Evolutionary conservation across 1,140 invertebrate species (phyloP).

Genomic region (Sesamia nonagrioides): DNA sequence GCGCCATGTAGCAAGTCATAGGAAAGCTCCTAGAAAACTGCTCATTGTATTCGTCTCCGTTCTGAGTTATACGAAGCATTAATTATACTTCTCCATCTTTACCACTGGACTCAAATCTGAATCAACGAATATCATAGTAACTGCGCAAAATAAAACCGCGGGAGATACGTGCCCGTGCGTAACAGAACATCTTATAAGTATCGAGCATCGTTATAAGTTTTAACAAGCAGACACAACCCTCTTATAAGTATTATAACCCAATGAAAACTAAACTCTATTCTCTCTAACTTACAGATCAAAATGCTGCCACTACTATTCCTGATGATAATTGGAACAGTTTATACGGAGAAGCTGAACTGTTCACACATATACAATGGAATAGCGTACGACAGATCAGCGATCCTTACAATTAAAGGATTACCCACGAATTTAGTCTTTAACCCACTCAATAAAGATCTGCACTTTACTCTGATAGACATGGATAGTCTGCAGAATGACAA

Average conservation of each 20-base stretch:
- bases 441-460: constrained; percentile 69
- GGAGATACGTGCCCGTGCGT: no score
- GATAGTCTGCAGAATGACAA: constrained; percentile 76
- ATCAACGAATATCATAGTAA: no score
- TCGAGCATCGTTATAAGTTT: no score
- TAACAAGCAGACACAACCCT: not conserved
- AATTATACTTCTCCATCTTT: no score
- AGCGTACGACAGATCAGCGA: constrained; percentile 65
- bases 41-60: no score
- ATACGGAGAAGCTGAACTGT: constrained; percentile 67
- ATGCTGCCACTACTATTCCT: constrained; percentile 73
- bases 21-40: no score
- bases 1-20: no score
- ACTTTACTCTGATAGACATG: constrained; percentile 80
- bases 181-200: no score
- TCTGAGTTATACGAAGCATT: no score
- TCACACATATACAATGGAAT: constrained; percentile 67
- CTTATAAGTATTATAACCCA: not conserved
- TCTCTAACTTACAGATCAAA: constrained; percentile 66
- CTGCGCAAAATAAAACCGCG: no score
- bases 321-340: constrained; percentile 58
- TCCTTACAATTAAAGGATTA: constrained; percentile 78
- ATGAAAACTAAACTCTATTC: constrained; percentile 1
- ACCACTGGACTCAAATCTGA: no score
- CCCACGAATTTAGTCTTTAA: constrained; percentile 78